Evolutionary conservation across 1,140 invertebrate genomes (phyloP).

Genomic region (Oscheius sp.): DNA sequence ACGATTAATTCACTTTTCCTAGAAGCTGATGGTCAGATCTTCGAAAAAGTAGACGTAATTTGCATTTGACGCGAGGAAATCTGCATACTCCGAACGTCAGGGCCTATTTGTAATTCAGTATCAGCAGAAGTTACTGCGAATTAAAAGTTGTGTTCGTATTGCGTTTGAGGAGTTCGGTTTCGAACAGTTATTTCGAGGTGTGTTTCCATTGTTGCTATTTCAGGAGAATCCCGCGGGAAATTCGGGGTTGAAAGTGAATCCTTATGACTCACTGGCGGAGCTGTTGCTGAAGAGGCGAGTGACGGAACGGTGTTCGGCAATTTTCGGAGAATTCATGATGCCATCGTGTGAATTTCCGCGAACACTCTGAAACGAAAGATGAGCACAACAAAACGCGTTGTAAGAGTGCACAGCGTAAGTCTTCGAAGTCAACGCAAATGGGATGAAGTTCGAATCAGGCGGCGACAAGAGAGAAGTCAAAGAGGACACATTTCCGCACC

Average conservation of each 20-base stretch:
- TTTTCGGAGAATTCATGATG: conserved; percentile 2
- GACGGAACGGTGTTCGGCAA: conserved; percentile 34
- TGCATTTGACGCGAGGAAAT: too few relatives aligned
- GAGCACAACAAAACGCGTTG: not conserved
- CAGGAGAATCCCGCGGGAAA: not conserved
- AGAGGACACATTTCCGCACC: not conserved
- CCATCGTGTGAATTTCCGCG: not conserved
- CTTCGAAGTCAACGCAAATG: not conserved
- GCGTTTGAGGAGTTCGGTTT: too few relatives aligned
- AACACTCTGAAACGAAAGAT: not conserved
- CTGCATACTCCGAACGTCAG: too few relatives aligned
- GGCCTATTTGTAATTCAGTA: too few relatives aligned
- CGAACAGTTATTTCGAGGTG: too few relatives aligned
- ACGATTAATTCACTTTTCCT: too few relatives aligned
- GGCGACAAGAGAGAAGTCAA: not conserved
- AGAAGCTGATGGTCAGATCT: too few relatives aligned
- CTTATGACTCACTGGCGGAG: conserved; percentile 27
- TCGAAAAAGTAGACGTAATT: too few relatives aligned
- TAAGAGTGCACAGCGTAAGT: not conserved
- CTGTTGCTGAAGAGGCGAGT: conserved; percentile 40
- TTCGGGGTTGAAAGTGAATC: not conserved
- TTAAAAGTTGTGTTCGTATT: too few relatives aligned
- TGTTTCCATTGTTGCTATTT: too few relatives aligned
- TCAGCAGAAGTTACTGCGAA: too few relatives aligned
- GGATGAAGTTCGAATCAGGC: not conserved